Conservation (phyloP, 2,113 vertebrate genomes). For the Takifugu flavidus region DNA sequence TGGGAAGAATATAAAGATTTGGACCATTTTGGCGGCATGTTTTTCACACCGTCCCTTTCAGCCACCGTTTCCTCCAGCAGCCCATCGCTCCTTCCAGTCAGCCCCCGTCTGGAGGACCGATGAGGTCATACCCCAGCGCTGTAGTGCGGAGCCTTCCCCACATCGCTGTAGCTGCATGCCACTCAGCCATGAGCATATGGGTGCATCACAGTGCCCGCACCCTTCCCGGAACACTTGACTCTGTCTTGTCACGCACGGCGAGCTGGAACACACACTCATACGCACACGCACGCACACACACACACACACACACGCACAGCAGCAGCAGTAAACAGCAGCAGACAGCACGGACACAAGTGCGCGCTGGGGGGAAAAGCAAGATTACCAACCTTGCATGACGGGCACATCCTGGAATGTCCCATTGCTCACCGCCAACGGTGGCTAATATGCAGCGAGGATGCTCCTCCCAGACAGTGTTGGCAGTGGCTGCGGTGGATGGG, state of each 20-base stretch:
- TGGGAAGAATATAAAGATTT: neutral
- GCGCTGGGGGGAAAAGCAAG: neutral
- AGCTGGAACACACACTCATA: slow-evolving; percentile 7
- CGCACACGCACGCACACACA: neutral
- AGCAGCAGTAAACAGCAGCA: slow-evolving; percentile 8
- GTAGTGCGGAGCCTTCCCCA: slow-evolving; percentile 23
- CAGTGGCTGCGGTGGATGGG: slow-evolving; percentile 14
- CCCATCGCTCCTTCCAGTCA: slow-evolving; percentile 25
- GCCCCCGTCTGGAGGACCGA: slow-evolving; percentile 46
- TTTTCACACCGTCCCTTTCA: slow-evolving; percentile 1
- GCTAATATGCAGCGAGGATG: slow-evolving; percentile 30
- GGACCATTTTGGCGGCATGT: too few species aligned
- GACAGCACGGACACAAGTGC: slow-evolving; percentile 24
- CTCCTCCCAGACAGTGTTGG: slow-evolving; percentile 19
- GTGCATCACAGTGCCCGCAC: slow-evolving; percentile 47
- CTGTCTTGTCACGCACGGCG: slow-evolving; percentile 56
- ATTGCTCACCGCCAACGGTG: slow-evolving; percentile 45
- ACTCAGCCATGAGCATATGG: slow-evolving; percentile 59
- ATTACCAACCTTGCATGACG: slow-evolving; percentile 61
- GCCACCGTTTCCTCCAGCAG: slow-evolving; percentile 26
- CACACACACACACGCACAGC: too few species aligned
- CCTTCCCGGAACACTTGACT: slow-evolving; percentile 65
- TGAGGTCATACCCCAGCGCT: slow-evolving; percentile 57
- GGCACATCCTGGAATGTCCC: slow-evolving; percentile 66
- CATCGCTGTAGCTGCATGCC: slow-evolving; percentile 30